Evolutionary conservation across 2,888 invertebrate genomes (phyloP).

Genomic region (Oligia strigilis): DNA sequence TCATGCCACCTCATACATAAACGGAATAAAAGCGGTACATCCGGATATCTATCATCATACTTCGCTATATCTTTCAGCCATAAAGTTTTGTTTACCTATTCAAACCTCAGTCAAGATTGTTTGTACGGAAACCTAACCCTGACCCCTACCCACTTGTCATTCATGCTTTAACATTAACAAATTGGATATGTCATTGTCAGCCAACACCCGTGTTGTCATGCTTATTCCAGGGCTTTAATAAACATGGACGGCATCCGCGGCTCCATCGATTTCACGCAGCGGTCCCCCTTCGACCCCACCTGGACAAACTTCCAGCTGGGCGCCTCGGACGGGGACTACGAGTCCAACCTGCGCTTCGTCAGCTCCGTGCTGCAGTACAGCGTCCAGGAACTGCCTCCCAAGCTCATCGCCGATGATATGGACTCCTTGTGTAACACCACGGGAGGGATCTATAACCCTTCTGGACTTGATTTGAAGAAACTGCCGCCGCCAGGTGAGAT

Average conservation of each 20-base stretch:
- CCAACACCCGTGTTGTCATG: neutral
- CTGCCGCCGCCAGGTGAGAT: conserved; percentile 52
- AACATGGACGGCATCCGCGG: conserved; percentile 95
- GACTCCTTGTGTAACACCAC: conserved; percentile 92
- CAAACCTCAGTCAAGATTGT: neutral
- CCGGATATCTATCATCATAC: neutral
- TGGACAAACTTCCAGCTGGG: conserved; percentile 93
- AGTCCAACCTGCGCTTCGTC: conserved; percentile 93
- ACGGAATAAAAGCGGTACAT: too few species aligned
- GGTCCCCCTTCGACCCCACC: conserved; percentile 96
- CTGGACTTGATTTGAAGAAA: conserved; percentile 83
- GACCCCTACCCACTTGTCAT: neutral
- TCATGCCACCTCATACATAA: neutral
- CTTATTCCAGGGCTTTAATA: conserved; percentile 91
- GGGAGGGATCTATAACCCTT: conserved; percentile 95
- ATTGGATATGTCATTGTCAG: neutral
- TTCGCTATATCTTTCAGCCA: neutral
- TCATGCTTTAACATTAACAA: neutral
- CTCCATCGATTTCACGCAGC: conserved; percentile 94
- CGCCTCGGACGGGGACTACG: conserved; percentile 92
- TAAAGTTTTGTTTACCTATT: neutral
- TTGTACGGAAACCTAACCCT: neutral
- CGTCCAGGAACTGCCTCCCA: conserved; percentile 93
- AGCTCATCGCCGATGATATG: conserved; percentile 75
- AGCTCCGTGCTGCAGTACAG: conserved; percentile 93